These are phyloP conservation scores for Sanderia malayensis DNA, from an alignment of 30 jellyfish, hydroid and myxozoan genomes.

Conservation along the genomic window DNA sequence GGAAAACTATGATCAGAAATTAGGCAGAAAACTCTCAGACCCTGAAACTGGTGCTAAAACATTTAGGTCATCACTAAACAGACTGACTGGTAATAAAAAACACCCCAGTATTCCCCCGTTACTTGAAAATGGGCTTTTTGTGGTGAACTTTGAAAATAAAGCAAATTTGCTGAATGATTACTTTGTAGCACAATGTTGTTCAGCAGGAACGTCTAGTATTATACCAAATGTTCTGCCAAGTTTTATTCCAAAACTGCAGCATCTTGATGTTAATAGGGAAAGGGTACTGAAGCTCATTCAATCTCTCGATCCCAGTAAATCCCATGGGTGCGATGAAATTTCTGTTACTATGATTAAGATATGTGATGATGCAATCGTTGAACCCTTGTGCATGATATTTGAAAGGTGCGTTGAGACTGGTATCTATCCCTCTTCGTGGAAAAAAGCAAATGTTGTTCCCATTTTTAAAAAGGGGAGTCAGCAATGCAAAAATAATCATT, in stretches of 20 bases:
- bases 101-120: constrained; percentile 33
- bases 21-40: too few relatives aligned
- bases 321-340: too few relatives aligned
- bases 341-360: too few relatives aligned
- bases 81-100: constrained; percentile 4
- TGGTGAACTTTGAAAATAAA: constrained; percentile 22
- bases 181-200: constrained; percentile 45
- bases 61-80: constrained; percentile 26
- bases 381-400: too few relatives aligned
- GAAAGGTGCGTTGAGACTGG: constrained; percentile 15
- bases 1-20: too few relatives aligned
- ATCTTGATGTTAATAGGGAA: constrained; percentile 30
- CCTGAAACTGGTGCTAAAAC: too few relatives aligned
- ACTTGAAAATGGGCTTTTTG: constrained; percentile 29
- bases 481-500: constrained; percentile 3
- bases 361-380: constrained; percentile 31
- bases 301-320: constrained; percentile 28
- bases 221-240: constrained; percentile 28
- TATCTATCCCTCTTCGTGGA: constrained; percentile 24
- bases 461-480: constrained; percentile 24
- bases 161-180: constrained; percentile 21
- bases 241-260: constrained; percentile 23
- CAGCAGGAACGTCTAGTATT: constrained; percentile 32
- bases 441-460: constrained; percentile 30
- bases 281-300: constrained; percentile 31